Conservation (phyloP, 2,113 vertebrate species). For the Bungarus multicinctus region DNA sequence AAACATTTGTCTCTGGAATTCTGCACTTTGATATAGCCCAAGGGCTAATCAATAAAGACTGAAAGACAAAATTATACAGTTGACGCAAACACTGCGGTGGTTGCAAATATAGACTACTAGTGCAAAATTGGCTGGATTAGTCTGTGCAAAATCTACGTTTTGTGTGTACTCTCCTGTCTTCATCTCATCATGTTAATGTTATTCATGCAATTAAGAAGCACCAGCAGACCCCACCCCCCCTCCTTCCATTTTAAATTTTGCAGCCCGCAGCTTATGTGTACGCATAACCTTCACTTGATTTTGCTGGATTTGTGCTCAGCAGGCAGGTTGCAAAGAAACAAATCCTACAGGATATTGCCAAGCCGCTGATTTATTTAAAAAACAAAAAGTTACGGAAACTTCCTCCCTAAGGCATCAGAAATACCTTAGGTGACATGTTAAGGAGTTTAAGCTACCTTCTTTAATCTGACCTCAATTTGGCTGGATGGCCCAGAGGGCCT, state of each 20-base stretch:
- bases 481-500: background rate
- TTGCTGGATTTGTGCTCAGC: background rate
- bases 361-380: background rate
- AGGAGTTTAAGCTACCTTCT: background rate
- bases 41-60: too few relatives aligned
- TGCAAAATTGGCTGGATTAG: background rate
- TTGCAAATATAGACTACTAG: background rate
- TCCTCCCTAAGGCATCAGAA: background rate
- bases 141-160: background rate
- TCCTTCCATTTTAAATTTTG: background rate
- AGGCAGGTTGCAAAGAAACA: background rate
- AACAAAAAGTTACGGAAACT: background rate
- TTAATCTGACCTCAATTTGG: background rate
- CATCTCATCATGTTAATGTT: background rate
- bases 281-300: background rate
- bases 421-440: background rate
- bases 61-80: background rate
- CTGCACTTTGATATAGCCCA: too few relatives aligned
- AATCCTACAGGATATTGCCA: background rate
- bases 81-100: background rate
- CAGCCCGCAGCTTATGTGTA: background rate
- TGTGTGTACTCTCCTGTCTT: background rate
- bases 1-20: too few relatives aligned
- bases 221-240: background rate
- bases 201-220: background rate